A percentile compares a stretch with the other conserved stretches of the same genome.
Evolutionary conservation across 2,113 vertebrate genomes (phyloP).

Genomic region (Mesembrinibis cayennensis): DNA sequence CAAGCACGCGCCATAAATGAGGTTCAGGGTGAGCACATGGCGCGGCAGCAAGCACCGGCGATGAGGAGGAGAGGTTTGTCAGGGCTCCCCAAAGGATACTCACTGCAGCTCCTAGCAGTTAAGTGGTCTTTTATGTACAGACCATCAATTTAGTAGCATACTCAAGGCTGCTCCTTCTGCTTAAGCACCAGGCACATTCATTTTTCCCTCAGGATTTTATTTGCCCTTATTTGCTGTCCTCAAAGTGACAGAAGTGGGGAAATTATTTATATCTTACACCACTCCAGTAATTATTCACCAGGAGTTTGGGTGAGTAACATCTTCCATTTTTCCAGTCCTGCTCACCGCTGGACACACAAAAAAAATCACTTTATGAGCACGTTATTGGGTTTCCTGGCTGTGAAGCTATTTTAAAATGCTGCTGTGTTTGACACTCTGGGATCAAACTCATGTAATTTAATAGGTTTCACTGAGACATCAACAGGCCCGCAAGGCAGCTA

Average conservation of each 20-base stretch:
- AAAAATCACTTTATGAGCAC: not conserved
- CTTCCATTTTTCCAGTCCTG: not conserved
- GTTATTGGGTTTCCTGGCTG: not conserved
- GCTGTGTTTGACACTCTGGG: not conserved
- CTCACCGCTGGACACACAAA: not conserved
- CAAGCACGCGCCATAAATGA: not conserved
- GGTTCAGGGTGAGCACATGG: not conserved
- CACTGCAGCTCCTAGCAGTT: no score
- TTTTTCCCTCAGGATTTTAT: not conserved
- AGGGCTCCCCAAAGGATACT: not conserved
- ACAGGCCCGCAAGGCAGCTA: not conserved
- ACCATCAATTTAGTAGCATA: not conserved
- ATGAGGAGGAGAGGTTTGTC: not conserved
- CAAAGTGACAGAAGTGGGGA: not conserved
- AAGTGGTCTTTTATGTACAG: not conserved
- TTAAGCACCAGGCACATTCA: not conserved
- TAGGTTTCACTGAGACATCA: not conserved
- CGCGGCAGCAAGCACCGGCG: accelerated
- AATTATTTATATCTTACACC: not conserved
- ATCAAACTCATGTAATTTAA: slow-evolving; percentile 1
- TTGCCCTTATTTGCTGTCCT: not conserved
- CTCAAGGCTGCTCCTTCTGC: not conserved
- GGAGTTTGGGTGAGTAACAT: not conserved
- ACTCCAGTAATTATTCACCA: not conserved
- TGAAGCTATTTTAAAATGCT: not conserved